These are phyloP conservation scores for Lordiphosa clarofinis DNA, from an alignment of 1,140 invertebrate species.

Conservation along the genomic window DNA sequence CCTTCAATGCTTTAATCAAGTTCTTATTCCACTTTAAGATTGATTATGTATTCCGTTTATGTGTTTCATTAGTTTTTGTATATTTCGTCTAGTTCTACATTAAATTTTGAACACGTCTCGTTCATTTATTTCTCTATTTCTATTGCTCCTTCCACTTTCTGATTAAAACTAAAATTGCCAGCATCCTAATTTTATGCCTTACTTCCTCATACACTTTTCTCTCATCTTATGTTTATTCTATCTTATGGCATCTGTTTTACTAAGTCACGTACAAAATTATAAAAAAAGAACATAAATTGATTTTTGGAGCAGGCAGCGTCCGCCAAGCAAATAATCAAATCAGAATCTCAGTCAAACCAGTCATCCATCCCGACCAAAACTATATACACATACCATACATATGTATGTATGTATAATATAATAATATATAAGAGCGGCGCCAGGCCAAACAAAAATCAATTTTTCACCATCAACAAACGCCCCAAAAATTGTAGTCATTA, in stretches of 20 bases:
- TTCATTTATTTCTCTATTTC: slow-evolving; percentile 5
- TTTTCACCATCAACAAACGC: slow-evolving; percentile 43
- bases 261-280: slow-evolving; percentile 59
- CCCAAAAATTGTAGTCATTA: slow-evolving; percentile 73
- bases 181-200: not conserved
- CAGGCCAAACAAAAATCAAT: slow-evolving; percentile 54
- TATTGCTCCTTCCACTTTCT: not conserved
- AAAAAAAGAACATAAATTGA: slow-evolving; percentile 58
- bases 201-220: not conserved
- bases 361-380: slow-evolving; percentile 15
- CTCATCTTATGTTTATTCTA: not conserved
- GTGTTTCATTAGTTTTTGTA: too few relatives aligned
- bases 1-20: too few relatives aligned
- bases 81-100: not conserved
- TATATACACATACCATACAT: slow-evolving; percentile 6
- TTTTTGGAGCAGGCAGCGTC: slow-evolving; percentile 47
- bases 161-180: too few relatives aligned
- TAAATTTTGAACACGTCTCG: not conserved
- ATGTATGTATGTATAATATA: slow-evolving; percentile 2
- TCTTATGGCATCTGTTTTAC: slow-evolving; percentile 18
- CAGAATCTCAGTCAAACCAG: slow-evolving; percentile 25
- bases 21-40: too few relatives aligned
- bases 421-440: slow-evolving; percentile 40
- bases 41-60: too few relatives aligned
- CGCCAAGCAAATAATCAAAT: slow-evolving; percentile 67